A percentile compares a stretch with the other conserved stretches of the same genome.
Evolutionary conservation across 2,888 invertebrate species (phyloP).

Genomic region (Cosmorhoe ocellata): DNA sequence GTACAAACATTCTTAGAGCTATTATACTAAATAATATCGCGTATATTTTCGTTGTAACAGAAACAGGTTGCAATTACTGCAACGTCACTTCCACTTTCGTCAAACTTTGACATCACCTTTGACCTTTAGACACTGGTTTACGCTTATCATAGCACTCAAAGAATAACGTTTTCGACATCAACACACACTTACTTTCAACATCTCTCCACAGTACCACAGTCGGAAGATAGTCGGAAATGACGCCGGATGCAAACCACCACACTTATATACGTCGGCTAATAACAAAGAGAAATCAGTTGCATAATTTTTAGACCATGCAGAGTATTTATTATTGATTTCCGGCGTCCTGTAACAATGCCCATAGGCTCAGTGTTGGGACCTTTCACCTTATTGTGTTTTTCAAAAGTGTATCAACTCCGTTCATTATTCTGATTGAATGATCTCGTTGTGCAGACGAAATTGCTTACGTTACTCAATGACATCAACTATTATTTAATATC

Average conservation of each 20-base stretch:
- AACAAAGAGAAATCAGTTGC: constrained; percentile 51
- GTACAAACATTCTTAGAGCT: too few relatives aligned
- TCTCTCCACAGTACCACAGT: constrained; percentile 33
- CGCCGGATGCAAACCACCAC: constrained; percentile 41
- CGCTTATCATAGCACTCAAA: neutral
- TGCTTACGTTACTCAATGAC: constrained; percentile 24
- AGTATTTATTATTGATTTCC: constrained; percentile 41
- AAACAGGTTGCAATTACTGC: neutral
- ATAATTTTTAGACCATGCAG: constrained; percentile 44
- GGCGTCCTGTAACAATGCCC: constrained; percentile 42
- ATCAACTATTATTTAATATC: constrained; percentile 26
- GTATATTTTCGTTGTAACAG: too few relatives aligned
- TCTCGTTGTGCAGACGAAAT: constrained; percentile 13
- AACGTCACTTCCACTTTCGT: neutral
- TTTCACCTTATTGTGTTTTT: constrained; percentile 44
- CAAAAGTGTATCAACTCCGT: constrained; percentile 33
- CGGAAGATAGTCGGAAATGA: constrained; percentile 42
- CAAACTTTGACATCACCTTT: neutral
- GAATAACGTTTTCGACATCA: neutral
- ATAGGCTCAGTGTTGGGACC: constrained; percentile 33
- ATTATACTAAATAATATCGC: too few relatives aligned
- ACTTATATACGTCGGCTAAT: constrained; percentile 50
- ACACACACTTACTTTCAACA: constrained; percentile 44
- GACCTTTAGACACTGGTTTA: neutral
- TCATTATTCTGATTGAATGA: constrained; percentile 30